These are phyloP conservation scores for Smutsia gigantea DNA, from an alignment of 2,797 vertebrate species.

Conservation along the genomic window DNA sequence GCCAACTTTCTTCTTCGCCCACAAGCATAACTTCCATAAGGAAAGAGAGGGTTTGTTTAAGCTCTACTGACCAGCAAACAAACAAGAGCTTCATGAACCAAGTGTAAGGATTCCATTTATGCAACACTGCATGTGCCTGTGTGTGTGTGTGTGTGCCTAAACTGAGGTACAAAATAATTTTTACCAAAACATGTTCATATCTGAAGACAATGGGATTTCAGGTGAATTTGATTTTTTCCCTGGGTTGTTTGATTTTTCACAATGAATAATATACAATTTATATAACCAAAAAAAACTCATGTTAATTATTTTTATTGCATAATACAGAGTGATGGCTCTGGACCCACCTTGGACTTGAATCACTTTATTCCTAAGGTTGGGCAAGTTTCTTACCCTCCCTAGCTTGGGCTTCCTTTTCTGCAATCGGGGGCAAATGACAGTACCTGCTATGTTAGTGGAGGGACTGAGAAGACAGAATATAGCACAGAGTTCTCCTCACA, in stretches of 20 bases:
- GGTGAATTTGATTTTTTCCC: background rate
- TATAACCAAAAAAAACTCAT: background rate
- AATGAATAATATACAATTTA: background rate
- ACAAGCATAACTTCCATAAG: background rate
- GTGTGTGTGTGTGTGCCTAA: background rate
- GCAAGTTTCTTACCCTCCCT: background rate
- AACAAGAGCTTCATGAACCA: background rate
- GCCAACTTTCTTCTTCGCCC: background rate
- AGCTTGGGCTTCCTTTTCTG: background rate
- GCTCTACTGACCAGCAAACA: background rate
- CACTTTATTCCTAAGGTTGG: background rate
- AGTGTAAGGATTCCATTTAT: background rate
- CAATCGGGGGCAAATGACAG: background rate
- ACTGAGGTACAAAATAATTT: background rate
- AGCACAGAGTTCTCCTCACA: no score
- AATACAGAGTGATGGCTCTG: background rate
- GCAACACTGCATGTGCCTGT: background rate
- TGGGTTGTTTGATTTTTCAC: background rate
- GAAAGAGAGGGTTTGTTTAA: background rate
- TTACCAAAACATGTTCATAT: background rate
- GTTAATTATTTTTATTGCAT: background rate
- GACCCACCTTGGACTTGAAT: background rate
- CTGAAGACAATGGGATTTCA: background rate
- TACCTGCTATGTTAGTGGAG: accelerated
- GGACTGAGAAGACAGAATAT: background rate